Conservation (phyloP, 2,113 vertebrate genomes). For the Polypterus bichir region DNA sequence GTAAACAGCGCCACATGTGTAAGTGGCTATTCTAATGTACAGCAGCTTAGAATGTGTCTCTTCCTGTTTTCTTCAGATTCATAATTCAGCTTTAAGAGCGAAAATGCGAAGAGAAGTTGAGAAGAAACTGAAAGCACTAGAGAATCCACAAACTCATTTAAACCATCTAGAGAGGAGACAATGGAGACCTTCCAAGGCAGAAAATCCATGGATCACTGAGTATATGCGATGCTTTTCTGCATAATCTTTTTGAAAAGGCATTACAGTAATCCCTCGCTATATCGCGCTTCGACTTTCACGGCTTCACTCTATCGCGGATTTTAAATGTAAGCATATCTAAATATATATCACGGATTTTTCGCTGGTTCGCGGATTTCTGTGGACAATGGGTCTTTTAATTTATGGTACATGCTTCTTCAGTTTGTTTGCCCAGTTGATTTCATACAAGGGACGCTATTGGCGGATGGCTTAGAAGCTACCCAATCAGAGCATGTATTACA, state of each 20-base stretch:
- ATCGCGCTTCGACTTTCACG: no score
- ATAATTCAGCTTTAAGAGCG: slow-evolving; percentile 77
- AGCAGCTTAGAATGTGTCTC: not conserved
- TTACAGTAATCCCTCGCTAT: no score
- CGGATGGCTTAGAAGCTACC: no score
- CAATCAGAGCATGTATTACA: no score
- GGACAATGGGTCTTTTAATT: no score
- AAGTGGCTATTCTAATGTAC: not conserved
- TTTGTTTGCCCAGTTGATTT: no score
- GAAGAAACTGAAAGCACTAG: slow-evolving; percentile 52
- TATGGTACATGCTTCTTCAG: no score
- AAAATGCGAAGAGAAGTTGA: slow-evolving; percentile 77
- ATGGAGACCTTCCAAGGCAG: slow-evolving; percentile 44
- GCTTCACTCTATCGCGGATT: no score
- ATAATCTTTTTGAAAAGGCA: slow-evolving; percentile 47
- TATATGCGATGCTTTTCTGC: slow-evolving; percentile 91
- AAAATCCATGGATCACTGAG: slow-evolving; percentile 86
- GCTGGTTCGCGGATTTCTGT: no score
- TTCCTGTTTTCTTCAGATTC: slow-evolving; percentile 53
- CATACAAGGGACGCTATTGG: no score
- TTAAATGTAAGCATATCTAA: no score
- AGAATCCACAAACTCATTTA: slow-evolving; percentile 53
- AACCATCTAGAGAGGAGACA: slow-evolving; percentile 45
- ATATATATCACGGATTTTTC: no score
- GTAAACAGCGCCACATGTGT: not conserved